A percentile compares a stretch with the other conserved stretches of the same genome.
phyloP scores from a whole-genome alignment of 2,797 vertebrate species.

The Muscicapa comitata region DNA sequence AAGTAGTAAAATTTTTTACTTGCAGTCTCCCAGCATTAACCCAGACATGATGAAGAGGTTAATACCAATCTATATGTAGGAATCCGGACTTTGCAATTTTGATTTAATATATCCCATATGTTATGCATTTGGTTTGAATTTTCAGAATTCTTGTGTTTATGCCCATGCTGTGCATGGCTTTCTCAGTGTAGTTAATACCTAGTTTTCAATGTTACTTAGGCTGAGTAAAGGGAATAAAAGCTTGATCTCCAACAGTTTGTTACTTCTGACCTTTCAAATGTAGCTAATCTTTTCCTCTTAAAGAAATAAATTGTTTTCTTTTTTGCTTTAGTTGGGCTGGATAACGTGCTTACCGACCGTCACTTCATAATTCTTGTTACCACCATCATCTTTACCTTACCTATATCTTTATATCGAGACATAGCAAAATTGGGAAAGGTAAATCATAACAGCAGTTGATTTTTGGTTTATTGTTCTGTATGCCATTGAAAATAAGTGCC shows the following conservation, averaged over 20 bases:
- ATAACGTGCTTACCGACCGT: slow-evolving; percentile 81
- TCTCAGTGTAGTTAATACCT: not conserved
- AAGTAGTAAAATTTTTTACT: not conserved
- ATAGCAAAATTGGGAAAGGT: slow-evolving; percentile 93
- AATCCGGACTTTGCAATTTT: not conserved
- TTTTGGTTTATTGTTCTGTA: not conserved
- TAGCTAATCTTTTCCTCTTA: not conserved
- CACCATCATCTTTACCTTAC: slow-evolving; percentile 85
- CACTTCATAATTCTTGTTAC: slow-evolving; percentile 86
- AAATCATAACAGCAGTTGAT: slow-evolving; percentile 23
- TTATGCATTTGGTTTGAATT: not conserved
- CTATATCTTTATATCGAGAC: slow-evolving; percentile 88
- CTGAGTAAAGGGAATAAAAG: not conserved
- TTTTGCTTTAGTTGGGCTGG: slow-evolving; percentile 82
- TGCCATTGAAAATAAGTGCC: not conserved
- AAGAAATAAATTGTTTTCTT: not conserved
- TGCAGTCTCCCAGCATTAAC: not conserved
- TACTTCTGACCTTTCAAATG: not conserved
- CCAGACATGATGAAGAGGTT: not conserved
- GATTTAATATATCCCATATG: not conserved
- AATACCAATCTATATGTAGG: not conserved
- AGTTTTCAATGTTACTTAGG: not conserved
- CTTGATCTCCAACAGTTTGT: not conserved
- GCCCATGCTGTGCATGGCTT: not conserved
- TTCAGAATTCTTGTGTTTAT: not conserved